Conservation (phyloP, 2,888 invertebrate genomes). For the Ceraclea dissimilis region DNA sequence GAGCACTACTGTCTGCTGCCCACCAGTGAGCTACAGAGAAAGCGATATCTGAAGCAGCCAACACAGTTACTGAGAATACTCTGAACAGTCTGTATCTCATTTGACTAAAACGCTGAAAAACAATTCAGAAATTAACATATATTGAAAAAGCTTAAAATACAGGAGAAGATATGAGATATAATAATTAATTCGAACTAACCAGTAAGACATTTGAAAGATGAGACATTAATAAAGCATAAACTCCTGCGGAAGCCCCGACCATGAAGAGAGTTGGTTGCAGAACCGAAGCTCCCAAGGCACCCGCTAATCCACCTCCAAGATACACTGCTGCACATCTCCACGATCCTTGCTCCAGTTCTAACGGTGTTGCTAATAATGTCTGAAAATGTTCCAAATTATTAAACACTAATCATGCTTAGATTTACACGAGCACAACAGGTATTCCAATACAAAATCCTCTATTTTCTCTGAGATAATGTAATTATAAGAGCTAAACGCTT, state of each 20-base stretch:
- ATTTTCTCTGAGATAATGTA: not conserved
- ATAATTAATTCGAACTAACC: constrained; percentile 34
- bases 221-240: constrained; percentile 80
- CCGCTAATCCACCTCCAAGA: constrained; percentile 65
- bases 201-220: constrained; percentile 78
- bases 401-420: no score
- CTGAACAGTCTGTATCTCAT: constrained; percentile 37
- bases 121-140: no score
- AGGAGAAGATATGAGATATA: no score
- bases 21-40: constrained; percentile 43
- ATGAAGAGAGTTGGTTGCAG: constrained; percentile 68
- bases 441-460: no score
- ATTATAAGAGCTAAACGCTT: no score
- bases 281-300: constrained; percentile 67
- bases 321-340: constrained; percentile 64
- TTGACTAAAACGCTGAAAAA: constrained; percentile 37
- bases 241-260: constrained; percentile 85
- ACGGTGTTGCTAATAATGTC: constrained; percentile 45
- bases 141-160: no score
- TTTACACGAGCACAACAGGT: no score
- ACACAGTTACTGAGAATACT: constrained; percentile 52
- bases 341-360: constrained; percentile 69
- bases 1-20: constrained; percentile 36
- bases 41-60: constrained; percentile 59
- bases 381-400: constrained; percentile 14